These are phyloP conservation scores for Sussaba pulchella DNA, from an alignment of 2,888 invertebrate genomes.

Conservation along the genomic window DNA sequence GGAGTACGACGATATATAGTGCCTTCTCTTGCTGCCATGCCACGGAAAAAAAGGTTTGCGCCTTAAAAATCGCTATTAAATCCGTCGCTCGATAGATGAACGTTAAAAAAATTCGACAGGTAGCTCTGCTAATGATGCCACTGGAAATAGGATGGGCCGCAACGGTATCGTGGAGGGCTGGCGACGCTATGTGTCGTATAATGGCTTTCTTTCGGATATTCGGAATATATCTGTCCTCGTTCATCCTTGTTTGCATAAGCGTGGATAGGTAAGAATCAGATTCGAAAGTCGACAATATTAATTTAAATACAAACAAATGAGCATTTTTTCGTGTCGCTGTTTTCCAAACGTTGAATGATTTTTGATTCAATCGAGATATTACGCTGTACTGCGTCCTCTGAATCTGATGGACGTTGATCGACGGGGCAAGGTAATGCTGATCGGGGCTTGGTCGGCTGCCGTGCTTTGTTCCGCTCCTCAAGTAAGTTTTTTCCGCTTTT, in stretches of 20 bases:
- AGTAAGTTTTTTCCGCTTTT: slow-evolving; percentile 85
- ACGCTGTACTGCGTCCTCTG: slow-evolving; percentile 93
- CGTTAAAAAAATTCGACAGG: slow-evolving; percentile 85
- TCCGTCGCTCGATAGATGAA: not conserved
- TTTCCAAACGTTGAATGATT: slow-evolving; percentile 8
- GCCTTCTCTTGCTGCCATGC: too few relatives aligned
- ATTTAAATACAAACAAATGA: not conserved
- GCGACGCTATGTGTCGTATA: slow-evolving; percentile 93
- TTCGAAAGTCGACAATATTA: not conserved
- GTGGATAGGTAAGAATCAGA: slow-evolving; percentile 90
- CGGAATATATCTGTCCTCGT: slow-evolving; percentile 94
- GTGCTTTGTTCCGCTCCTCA: slow-evolving; percentile 94
- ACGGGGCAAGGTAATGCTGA: slow-evolving; percentile 91
- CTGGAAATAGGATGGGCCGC: slow-evolving; percentile 95
- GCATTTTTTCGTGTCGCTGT: not conserved
- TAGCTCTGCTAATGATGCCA: slow-evolving; percentile 96
- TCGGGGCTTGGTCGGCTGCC: slow-evolving; percentile 92
- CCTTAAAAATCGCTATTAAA: too few relatives aligned
- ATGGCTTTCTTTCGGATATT: slow-evolving; percentile 95
- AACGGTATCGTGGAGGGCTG: slow-evolving; percentile 94
- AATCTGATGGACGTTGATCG: slow-evolving; percentile 90
- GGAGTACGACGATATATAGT: too few relatives aligned
- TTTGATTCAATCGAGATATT: slow-evolving; percentile 87
- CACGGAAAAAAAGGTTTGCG: too few relatives aligned
- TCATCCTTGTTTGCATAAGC: slow-evolving; percentile 95